Evolutionary conservation across 2,113 vertebrate genomes (phyloP).

Genomic region (Gymnogyps californianus): DNA sequence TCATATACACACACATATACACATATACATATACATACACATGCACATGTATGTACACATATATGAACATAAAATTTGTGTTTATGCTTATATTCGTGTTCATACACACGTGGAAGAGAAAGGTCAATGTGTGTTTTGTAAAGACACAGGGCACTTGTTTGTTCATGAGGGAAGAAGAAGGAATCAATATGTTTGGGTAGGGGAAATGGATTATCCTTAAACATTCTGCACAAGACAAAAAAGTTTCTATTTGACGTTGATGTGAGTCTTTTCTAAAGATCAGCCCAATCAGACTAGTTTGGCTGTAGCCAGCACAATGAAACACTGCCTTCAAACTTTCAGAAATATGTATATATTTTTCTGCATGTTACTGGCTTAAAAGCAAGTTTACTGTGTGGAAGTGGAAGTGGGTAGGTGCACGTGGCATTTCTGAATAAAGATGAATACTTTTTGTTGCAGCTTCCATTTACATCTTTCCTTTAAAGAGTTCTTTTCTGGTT

Average conservation of each 20-base stretch:
- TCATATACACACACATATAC: neutral
- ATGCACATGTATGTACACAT: too few species aligned
- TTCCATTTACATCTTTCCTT: neutral
- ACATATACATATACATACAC: rapidly evolving
- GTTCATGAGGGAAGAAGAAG: neutral
- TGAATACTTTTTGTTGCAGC: neutral
- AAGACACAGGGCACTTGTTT: neutral
- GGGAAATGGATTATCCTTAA: conserved; percentile 8
- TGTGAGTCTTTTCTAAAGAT: neutral
- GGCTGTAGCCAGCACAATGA: neutral
- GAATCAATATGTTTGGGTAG: neutral
- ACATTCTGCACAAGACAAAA: neutral
- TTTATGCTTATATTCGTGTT: neutral
- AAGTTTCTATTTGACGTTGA: neutral
- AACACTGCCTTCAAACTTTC: neutral
- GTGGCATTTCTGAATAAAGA: neutral
- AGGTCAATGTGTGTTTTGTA: neutral
- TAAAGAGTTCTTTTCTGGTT: neutral
- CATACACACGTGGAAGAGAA: neutral
- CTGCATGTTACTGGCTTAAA: neutral
- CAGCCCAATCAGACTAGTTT: neutral
- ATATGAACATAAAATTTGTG: neutral
- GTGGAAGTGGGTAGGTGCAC: neutral
- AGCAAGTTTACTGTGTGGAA: neutral
- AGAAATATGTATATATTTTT: neutral